Base-by-base conservation (phyloP, 2,797 vertebrate genomes). In the Chelon labrosus region DNA sequence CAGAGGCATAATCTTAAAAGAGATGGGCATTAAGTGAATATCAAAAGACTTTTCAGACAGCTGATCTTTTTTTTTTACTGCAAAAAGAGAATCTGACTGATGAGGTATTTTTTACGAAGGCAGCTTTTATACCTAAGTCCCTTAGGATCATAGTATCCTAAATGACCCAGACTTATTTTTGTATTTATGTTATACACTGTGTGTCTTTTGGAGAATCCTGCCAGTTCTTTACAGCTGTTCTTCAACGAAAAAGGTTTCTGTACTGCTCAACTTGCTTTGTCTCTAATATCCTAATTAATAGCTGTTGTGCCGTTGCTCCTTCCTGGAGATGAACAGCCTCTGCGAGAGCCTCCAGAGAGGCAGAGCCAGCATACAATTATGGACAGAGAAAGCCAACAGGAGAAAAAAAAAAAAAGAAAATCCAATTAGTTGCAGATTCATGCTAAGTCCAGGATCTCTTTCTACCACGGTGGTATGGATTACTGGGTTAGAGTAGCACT, bases 361-460 rank as follows among this genome's bases (percentile, higher is more conserved):
- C 83, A 61, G 65, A 85, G 68, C 65, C 70, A 73, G 73, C 57
- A 65, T 73, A 79, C 81, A 82, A 78, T 88, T 79, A 81, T 65
- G 55, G 65, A 68, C 73, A 70, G 80, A 88, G 73, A 77, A 80
- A 82, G 80, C 59, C 78, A 76, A 72, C 53, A 59, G 55, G 66
- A 85, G 86, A 35, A 80, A 69, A 85, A 86, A 69, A 85, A 86
- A 80, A 61, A 85, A 84, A 80, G 74, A 82, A 87, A 86, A 89
- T 87, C 74, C 77, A 86, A 83, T 92, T 92, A 90, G 86, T 81
- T 81, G 58, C 79, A 88, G 85, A 88, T 85, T 75, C 64, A 83
- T 85, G 75, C 81, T 78, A 71, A 86, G 60, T 83, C 79, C 71
- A 78, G 70, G 82, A 75, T 84, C 66, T 81, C 65, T 83, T 67